A percentile compares a stretch with the other conserved stretches of the same genome.
These are phyloP conservation scores for Polylopha cassiicola DNA, from an alignment of 2,888 invertebrate genomes.

Conservation along the genomic window DNA sequence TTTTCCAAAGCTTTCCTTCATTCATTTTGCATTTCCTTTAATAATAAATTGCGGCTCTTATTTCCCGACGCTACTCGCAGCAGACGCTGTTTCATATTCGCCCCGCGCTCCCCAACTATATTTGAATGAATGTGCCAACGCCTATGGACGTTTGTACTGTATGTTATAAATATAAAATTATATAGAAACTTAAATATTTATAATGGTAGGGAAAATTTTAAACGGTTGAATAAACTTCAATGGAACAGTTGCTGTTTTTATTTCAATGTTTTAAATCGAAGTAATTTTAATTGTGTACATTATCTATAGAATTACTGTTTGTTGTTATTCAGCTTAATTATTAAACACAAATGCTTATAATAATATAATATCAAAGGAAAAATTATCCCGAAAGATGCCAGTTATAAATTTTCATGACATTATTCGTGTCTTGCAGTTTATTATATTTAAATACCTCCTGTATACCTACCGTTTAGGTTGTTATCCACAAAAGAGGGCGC, in stretches of 20 bases:
- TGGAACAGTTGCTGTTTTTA: no score
- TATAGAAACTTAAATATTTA: slow-evolving; percentile 4
- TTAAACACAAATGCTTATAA: no score
- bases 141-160: slow-evolving; percentile 42
- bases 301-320: no score
- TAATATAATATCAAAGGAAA: no score
- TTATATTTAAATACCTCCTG: slow-evolving; percentile 25
- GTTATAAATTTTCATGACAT: background rate
- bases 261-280: no score
- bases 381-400: no score
- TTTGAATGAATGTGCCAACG: slow-evolving; percentile 61
- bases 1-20: no score
- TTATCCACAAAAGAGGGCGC: slow-evolving; percentile 40
- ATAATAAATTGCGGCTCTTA: slow-evolving; percentile 22
- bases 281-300: no score
- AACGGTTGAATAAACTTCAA: no score
- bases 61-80: slow-evolving; percentile 46
- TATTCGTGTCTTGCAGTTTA: background rate
- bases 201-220: background rate
- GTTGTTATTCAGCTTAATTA: no score
- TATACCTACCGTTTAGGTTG: slow-evolving; percentile 34
- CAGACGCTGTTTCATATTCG: slow-evolving; percentile 51
- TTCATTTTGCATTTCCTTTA: background rate
- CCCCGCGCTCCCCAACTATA: slow-evolving; percentile 51
- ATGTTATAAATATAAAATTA: slow-evolving; percentile 27